Conservation (phyloP, 1,140 invertebrate genomes). For the Metaphire vulgaris region DNA sequence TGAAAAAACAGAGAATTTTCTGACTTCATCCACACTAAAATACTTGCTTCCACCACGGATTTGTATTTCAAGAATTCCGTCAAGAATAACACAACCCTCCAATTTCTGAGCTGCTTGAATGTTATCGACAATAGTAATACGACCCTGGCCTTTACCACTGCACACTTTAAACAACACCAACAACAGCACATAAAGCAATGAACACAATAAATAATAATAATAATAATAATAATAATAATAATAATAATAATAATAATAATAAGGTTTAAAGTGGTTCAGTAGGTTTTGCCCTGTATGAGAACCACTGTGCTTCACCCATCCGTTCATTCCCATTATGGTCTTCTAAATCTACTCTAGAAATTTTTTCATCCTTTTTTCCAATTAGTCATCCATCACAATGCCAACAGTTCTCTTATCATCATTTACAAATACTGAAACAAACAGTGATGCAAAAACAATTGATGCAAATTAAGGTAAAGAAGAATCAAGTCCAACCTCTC, state of each 20-base stretch:
- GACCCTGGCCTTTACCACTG: neutral
- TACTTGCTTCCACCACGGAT: constrained; percentile 64
- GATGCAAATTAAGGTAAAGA: neutral
- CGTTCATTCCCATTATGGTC: too few species aligned
- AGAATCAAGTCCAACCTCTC: constrained; percentile 43
- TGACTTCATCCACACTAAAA: too few species aligned
- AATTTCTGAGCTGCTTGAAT: constrained; percentile 66
- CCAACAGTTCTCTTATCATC: neutral
- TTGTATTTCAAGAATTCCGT: constrained; percentile 72
- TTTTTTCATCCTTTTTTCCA: neutral
- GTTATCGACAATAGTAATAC: constrained; percentile 64
- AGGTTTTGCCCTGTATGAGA: neutral
- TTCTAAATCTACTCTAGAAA: too few species aligned
- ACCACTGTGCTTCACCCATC: neutral
- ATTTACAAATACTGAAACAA: neutral
- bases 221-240: neutral
- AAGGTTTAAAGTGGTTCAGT: neutral
- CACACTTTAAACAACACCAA: too few species aligned
- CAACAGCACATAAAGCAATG: constrained; percentile 9
- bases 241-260: neutral
- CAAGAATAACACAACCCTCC: constrained; percentile 76
- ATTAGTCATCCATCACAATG: neutral
- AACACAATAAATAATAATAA: neutral
- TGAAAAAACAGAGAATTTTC: too few species aligned
- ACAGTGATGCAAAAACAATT: neutral